Base-by-base conservation (phyloP, 2,888 invertebrate genomes). In the Syrista parreyssii region DNA sequence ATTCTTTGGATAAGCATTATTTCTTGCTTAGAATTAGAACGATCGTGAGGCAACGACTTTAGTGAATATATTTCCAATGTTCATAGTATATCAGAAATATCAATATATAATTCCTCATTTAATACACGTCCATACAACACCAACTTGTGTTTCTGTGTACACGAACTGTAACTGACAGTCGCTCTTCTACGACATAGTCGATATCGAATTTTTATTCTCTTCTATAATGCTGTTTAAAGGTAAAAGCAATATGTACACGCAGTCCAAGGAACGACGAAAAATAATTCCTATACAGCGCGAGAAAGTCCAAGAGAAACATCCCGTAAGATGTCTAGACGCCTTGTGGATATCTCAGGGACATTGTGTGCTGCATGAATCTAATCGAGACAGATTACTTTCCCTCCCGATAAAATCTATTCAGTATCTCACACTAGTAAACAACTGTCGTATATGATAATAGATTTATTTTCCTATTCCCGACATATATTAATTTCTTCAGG, bases 1-100 rank as follows among this genome's bases (percentile, higher is more conserved):
- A 79, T 72, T 55, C 79, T 71, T 85, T 86, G 80, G 80, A 74
- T 84, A 82, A 85, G 9, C 23, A 55, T 55, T 23, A 23, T 23
- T 55, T 2, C 55, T 55, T 55, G 55, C 23, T 55, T 55, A 55
- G 9, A 2, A 55, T 55, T 55, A 9, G 23, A 55, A 23, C 1
- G 9, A 23, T 55, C 9, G 9, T 23, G 55, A 23, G 23, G 6
- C 55, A 55, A 55, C 6, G 23, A 55, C 23, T 23, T 1, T 23
- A 9, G 23, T 55, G 23, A 55, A 55, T 55, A 55, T 55, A 55
- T 55, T 55, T 0, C 23, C 23, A 6, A 55, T 23, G 55, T 55
- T 55, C 55, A 55, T 55, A 55, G 23, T 23, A 55, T 3, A 55
- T 55, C 23, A 55, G 2, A 55, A 55, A 55, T 55, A 23, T 23